phyloP scores from a whole-genome alignment of 64 coral and sea anemone genomes.

The Exaiptasia diaphana region DNA sequence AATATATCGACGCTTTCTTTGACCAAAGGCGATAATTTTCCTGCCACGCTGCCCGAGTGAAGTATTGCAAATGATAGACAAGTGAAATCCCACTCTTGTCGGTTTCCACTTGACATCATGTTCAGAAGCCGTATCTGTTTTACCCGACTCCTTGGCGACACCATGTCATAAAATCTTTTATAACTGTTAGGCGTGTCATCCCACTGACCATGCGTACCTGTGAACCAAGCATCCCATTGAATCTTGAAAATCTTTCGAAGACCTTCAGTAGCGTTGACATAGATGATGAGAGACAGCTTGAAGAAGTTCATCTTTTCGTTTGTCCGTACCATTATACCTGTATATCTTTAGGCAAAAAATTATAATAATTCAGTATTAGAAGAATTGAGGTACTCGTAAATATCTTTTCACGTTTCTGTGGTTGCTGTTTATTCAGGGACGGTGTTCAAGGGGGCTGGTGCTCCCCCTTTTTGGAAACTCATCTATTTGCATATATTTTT shows the following conservation, averaged over 20 bases:
- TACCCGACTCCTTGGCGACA: conserved; percentile 11
- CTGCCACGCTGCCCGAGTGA: background rate
- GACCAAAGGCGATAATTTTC: too few species aligned
- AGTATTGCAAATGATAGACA: conserved; percentile 42
- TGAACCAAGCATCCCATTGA: conserved; percentile 22
- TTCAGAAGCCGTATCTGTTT: background rate
- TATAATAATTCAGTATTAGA: too few species aligned
- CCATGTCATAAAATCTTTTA: conserved; percentile 21
- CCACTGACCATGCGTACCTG: conserved; percentile 25
- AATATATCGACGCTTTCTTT: conserved; percentile 5
- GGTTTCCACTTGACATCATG: conserved; percentile 25
- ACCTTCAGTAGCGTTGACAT: background rate
- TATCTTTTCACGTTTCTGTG: too few species aligned
- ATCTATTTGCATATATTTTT: too few species aligned
- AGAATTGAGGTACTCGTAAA: too few species aligned
- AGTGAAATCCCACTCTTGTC: conserved; percentile 47
- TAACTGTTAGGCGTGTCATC: conserved; percentile 10
- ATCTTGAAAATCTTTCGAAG: conserved; percentile 31
- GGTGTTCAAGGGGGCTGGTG: too few species aligned
- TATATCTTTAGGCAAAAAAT: too few species aligned
- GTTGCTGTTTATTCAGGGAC: too few species aligned
- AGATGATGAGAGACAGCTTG: conserved; percentile 22
- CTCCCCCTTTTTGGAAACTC: too few species aligned
- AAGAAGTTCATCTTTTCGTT: conserved; percentile 42
- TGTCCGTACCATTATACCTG: too few species aligned